These are phyloP conservation scores for Percopsis transmontana DNA, from an alignment of 2,113 vertebrate genomes.

Conservation along the genomic window DNA sequence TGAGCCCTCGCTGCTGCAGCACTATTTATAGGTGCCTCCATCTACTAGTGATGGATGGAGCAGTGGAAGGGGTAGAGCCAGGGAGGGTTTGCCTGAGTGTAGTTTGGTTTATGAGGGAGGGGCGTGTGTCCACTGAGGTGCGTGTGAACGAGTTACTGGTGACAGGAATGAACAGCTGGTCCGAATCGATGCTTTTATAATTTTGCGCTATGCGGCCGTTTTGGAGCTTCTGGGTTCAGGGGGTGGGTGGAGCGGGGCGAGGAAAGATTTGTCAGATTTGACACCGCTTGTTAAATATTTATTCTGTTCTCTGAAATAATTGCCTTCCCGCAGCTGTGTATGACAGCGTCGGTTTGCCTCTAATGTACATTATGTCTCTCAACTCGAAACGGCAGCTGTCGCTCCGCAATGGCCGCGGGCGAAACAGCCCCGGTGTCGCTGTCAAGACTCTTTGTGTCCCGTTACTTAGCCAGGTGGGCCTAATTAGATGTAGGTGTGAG, in stretches of 20 bases:
- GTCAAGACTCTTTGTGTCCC: conserved; percentile 15
- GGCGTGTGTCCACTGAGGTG: neutral
- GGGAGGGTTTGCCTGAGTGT: conserved; percentile 2
- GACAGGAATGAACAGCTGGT: conserved; percentile 31
- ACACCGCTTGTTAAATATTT: conserved; percentile 8
- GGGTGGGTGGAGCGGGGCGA: too few relatives aligned
- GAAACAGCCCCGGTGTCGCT: neutral
- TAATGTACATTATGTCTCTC: neutral
- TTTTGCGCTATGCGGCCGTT: too few relatives aligned
- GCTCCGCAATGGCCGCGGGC: conserved; percentile 23
- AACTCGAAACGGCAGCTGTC: conserved; percentile 19
- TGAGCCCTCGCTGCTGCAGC: conserved; percentile 57
- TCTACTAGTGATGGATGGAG: conserved; percentile 52
- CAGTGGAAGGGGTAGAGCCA: conserved; percentile 24
- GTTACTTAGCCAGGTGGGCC: conserved; percentile 27
- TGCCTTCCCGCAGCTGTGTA: conserved; percentile 8
- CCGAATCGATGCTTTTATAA: neutral
- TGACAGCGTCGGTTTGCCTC: conserved; percentile 18
- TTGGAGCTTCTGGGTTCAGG: too few relatives aligned
- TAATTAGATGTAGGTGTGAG: conserved; percentile 36
- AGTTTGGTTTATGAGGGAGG: neutral
- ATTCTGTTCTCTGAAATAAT: neutral
- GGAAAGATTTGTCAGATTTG: neutral
- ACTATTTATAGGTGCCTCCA: conserved; percentile 72
- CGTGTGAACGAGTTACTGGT: conserved; percentile 1